These are phyloP conservation scores for Anableps anableps DNA, from an alignment of 2,797 vertebrate genomes.

Conservation along the genomic window DNA sequence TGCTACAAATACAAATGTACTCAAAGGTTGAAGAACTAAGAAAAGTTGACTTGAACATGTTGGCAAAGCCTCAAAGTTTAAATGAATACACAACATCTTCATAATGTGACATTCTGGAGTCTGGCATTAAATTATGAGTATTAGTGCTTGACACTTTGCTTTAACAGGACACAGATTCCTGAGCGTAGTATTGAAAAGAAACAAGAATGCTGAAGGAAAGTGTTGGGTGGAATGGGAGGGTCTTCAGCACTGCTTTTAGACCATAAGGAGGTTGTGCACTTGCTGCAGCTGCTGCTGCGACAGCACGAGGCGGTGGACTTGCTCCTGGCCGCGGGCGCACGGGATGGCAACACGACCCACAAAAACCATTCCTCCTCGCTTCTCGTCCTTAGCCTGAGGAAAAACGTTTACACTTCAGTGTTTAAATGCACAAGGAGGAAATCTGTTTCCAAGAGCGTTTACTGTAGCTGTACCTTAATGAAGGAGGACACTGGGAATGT, in stretches of 20 bases:
- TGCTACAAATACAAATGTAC: slow-evolving; percentile 53
- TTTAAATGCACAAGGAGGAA: background rate
- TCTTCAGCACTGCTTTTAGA: slow-evolving; percentile 45
- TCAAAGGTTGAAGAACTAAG: slow-evolving; percentile 14
- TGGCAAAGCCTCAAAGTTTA: slow-evolving; percentile 9
- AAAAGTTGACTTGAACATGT: background rate
- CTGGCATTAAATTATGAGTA: slow-evolving; percentile 13
- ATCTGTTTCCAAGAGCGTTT: background rate
- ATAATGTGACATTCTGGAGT: slow-evolving; percentile 29
- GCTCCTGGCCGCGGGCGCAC: slow-evolving; percentile 85
- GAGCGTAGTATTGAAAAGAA: slow-evolving; percentile 37
- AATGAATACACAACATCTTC: slow-evolving; percentile 21
- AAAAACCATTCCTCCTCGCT: slow-evolving; percentile 81
- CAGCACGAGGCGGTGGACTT: slow-evolving; percentile 87
- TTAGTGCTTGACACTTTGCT: slow-evolving; percentile 45
- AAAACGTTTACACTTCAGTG: background rate
- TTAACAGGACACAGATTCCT: slow-evolving; percentile 44
- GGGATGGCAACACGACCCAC: slow-evolving; percentile 88
- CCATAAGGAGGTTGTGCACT: slow-evolving; percentile 86
- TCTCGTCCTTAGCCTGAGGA: slow-evolving; percentile 84
- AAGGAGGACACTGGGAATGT: slow-evolving; percentile 88
- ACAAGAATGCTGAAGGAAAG: slow-evolving; percentile 17
- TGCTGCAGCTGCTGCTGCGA: slow-evolving; percentile 86
- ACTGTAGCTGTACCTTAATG: slow-evolving; percentile 81
- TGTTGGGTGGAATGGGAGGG: slow-evolving; percentile 12